phyloP scores from a whole-genome alignment of 2,113 vertebrate genomes.

The Nyctibius bracteatus region DNA sequence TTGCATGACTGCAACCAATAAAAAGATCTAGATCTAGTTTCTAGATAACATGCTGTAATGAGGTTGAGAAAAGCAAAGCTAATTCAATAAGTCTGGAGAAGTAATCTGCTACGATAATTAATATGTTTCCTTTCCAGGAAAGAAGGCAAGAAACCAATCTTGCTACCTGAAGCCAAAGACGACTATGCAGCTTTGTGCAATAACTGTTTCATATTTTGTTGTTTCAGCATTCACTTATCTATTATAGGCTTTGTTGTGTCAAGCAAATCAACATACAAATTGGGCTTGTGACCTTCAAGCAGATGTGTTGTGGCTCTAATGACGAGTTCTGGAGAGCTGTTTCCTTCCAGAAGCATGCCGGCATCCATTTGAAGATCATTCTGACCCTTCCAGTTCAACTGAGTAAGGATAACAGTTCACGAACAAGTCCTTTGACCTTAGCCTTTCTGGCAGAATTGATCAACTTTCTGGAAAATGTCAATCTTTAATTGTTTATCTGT shows the following conservation, averaged over 20 bases:
- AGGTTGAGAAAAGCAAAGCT: neutral
- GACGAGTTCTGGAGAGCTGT: neutral
- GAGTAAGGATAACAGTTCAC: neutral
- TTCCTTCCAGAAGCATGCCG: neutral
- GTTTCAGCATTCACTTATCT: neutral
- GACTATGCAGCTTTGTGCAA: neutral
- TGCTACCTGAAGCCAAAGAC: neutral
- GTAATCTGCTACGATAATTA: neutral
- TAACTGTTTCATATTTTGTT: neutral
- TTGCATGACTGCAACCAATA: neutral
- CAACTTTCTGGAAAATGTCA: neutral
- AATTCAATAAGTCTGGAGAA: neutral
- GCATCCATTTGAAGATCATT: neutral
- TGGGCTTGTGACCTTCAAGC: neutral
- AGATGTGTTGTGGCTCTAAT: neutral
- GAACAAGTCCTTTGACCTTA: neutral
- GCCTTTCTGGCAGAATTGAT: neutral
- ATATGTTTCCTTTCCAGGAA: neutral
- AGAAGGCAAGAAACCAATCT: neutral
- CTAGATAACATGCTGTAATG: neutral
- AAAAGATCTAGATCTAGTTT: neutral
- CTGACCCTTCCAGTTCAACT: neutral
- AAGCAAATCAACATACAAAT: neutral
- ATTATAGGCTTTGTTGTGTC: neutral
- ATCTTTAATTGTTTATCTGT: neutral